Evolutionary conservation across 2,888 invertebrate species (phyloP).

Genomic region (Diaphora mendica): DNA sequence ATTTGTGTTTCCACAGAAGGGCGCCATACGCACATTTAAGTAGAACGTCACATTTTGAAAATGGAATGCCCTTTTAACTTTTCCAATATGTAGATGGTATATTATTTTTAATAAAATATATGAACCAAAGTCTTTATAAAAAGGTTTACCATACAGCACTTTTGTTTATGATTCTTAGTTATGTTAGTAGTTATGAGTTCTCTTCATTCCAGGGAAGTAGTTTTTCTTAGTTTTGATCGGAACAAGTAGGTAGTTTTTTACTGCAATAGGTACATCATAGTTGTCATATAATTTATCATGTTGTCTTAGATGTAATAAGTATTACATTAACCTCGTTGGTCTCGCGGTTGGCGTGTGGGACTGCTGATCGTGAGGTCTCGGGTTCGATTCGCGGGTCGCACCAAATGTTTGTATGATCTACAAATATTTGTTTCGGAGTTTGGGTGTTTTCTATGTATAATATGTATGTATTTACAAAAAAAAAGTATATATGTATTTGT

Average conservation of each 20-base stretch:
- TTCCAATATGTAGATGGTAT: slow-evolving; percentile 66
- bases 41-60: slow-evolving; percentile 71
- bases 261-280: not conserved
- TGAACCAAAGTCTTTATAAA: slow-evolving; percentile 22
- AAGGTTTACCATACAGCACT: not conserved
- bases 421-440: too few species aligned
- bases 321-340: too few species aligned
- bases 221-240: not conserved
- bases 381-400: too few species aligned
- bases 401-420: too few species aligned
- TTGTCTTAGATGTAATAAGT: too few species aligned
- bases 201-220: not conserved
- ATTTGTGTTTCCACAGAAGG: slow-evolving; percentile 65
- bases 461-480: too few species aligned
- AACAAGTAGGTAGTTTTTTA: too few species aligned
- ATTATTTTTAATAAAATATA: slow-evolving; percentile 23
- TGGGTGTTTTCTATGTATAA: too few species aligned
- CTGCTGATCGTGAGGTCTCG: too few species aligned
- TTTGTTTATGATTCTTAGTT: slow-evolving; percentile 9
- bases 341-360: too few species aligned
- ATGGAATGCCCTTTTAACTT: slow-evolving; percentile 77
- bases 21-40: slow-evolving; percentile 62
- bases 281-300: not conserved
- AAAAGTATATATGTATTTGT: too few species aligned
- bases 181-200: too few species aligned